A percentile compares a stretch with the other conserved stretches of the same genome.
Conservation (phyloP, 2,113 vertebrate genomes). For the Neolamprologus kungweensis region DNA sequence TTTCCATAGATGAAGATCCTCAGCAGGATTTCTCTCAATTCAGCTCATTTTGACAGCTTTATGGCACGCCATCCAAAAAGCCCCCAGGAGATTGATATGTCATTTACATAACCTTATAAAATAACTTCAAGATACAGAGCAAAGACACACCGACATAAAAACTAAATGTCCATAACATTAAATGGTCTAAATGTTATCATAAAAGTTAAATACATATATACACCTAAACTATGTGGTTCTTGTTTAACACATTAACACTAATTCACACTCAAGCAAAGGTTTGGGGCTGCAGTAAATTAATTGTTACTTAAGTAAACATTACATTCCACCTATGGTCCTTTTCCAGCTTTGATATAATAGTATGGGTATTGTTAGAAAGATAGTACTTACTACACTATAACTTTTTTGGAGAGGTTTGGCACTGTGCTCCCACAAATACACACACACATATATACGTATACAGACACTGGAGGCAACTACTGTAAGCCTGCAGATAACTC, state of each 20-base stretch:
- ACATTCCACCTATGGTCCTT: neutral
- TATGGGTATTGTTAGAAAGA: neutral
- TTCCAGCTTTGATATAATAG: neutral
- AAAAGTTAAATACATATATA: neutral
- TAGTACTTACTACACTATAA: neutral
- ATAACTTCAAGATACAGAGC: neutral
- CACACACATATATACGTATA: neutral
- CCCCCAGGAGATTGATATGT: neutral
- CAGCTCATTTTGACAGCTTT: neutral
- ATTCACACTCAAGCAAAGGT: neutral
- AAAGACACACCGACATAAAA: neutral
- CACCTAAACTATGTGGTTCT: neutral
- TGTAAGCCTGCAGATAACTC: neutral
- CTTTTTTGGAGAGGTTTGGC: neutral
- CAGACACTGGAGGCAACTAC: neutral
- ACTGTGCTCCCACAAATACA: neutral
- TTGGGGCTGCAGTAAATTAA: neutral
- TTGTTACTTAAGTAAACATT: neutral
- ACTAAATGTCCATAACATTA: neutral
- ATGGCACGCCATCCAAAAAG: neutral
- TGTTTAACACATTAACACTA: neutral
- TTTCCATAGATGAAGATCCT: neutral
- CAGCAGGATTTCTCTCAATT: neutral
- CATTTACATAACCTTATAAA: neutral
- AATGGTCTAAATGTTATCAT: neutral